These are phyloP conservation scores for Daptonema setosum DNA, from an alignment of 2,888 invertebrate genomes.

Conservation along the genomic window DNA sequence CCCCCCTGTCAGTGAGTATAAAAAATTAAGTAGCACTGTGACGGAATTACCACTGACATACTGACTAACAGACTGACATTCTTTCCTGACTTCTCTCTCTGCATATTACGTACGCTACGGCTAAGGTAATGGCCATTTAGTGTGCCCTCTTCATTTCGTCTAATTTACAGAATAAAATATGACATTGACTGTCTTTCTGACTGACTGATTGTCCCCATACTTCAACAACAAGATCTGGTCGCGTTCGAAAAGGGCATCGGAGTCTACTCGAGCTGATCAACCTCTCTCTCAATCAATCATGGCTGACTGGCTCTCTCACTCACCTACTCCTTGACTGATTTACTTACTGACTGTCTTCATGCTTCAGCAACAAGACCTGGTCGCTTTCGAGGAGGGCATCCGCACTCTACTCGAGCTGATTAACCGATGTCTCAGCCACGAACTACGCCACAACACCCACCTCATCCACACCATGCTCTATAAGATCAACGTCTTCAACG, in stretches of 20 bases:
- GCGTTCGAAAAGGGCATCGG: slow-evolving; percentile 60
- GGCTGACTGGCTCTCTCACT: neutral
- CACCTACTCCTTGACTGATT: neutral
- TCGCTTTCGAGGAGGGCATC: slow-evolving; percentile 78
- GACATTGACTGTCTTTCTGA: too few relatives aligned
- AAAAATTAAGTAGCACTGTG: too few relatives aligned
- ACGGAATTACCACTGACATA: too few relatives aligned
- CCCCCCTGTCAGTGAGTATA: too few relatives aligned
- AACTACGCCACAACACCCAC: slow-evolving; percentile 65
- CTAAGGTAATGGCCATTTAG: too few relatives aligned
- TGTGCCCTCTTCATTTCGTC: too few relatives aligned
- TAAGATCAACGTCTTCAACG: slow-evolving; percentile 66
- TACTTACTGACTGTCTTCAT: neutral
- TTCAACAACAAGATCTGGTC: slow-evolving; percentile 59
- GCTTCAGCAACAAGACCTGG: slow-evolving; percentile 57
- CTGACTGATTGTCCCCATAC: too few relatives aligned
- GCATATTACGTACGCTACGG: too few relatives aligned
- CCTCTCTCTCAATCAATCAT: neutral
- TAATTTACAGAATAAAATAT: too few relatives aligned
- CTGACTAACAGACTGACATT: too few relatives aligned
- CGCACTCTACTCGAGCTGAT: slow-evolving; percentile 89
- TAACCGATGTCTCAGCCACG: slow-evolving; percentile 70
- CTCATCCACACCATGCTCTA: slow-evolving; percentile 84
- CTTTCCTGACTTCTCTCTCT: too few relatives aligned
- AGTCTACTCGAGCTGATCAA: neutral